Conservation (phyloP, 2,888 invertebrate genomes). For the Tortrix viridana region DNA sequence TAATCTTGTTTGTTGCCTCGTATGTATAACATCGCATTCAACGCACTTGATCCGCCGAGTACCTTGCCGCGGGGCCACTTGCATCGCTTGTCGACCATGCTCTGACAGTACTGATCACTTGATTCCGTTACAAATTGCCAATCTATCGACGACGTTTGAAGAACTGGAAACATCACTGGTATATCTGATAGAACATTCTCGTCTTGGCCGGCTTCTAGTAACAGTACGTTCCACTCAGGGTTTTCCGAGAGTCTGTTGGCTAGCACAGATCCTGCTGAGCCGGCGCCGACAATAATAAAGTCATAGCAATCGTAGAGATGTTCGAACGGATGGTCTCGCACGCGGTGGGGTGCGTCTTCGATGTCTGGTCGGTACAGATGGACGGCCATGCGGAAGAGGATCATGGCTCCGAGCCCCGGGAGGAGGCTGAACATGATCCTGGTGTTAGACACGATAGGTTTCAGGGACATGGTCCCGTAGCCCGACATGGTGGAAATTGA, state of each 20-base stretch:
- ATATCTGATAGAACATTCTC: constrained; percentile 89
- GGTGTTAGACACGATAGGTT: constrained; percentile 81
- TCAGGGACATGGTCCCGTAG: constrained; percentile 55
- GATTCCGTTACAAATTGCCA: constrained; percentile 93
- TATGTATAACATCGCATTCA: constrained; percentile 96
- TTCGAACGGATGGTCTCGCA: constrained; percentile 80
- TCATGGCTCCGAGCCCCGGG: constrained; percentile 86
- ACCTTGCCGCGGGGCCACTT: constrained; percentile 92
- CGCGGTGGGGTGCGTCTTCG: constrained; percentile 86
- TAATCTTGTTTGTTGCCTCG: constrained; percentile 93
- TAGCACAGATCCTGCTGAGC: constrained; percentile 91
- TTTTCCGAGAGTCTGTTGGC: constrained; percentile 92
- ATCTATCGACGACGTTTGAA: constrained; percentile 90
- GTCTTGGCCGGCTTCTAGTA: constrained; percentile 92
- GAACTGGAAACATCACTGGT: constrained; percentile 87
- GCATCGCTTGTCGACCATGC: constrained; percentile 86
- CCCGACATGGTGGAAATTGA: constrained; percentile 55
- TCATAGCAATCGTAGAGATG: constrained; percentile 87
- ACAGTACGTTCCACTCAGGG: constrained; percentile 87
- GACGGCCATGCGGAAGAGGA: constrained; percentile 86
- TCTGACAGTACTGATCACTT: constrained; percentile 87
- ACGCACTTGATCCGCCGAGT: constrained; percentile 91
- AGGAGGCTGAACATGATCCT: constrained; percentile 87
- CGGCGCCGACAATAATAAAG: constrained; percentile 92
- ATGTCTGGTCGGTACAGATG: constrained; percentile 88